phyloP scores from a whole-genome alignment of 2,113 vertebrate genomes.

The Zapornia atra region DNA sequence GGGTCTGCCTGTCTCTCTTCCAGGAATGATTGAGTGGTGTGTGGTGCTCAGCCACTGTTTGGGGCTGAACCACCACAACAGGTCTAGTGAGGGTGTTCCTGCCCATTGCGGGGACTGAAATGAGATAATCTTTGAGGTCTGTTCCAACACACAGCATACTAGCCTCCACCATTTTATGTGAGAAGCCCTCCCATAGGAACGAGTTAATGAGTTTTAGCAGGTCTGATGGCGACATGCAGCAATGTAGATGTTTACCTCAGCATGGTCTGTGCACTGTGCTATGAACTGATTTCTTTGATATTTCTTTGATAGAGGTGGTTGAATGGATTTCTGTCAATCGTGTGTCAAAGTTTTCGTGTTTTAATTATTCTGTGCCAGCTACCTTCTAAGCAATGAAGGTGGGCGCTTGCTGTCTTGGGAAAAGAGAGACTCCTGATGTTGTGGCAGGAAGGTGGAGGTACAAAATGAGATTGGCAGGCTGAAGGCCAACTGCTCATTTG shows the following conservation, averaged over 20 bases:
- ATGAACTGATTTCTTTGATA: neutral
- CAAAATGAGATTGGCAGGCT: neutral
- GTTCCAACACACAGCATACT: neutral
- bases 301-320: neutral
- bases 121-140: no score
- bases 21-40: no score
- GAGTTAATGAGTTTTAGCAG: neutral
- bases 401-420: neutral
- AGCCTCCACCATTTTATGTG: neutral
- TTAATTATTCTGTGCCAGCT: neutral
- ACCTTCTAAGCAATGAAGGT: neutral
- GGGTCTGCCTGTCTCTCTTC: no score
- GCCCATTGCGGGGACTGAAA: no score
- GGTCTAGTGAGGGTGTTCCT: no score
- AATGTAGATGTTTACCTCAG: neutral
- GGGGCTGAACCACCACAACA: no score
- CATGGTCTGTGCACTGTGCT: fast-evolving
- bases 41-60: no score
- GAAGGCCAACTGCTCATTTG: neutral
- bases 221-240: neutral
- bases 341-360: neutral
- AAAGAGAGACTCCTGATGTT: neutral
- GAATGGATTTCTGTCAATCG: neutral
- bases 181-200: neutral
- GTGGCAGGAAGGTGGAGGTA: neutral